Percentiles rank a stretch among this genome's conserved stretches.
These are phyloP conservation scores for Ciconia nigra DNA, from an alignment of 2,797 vertebrate genomes.

Conservation along the genomic window DNA sequence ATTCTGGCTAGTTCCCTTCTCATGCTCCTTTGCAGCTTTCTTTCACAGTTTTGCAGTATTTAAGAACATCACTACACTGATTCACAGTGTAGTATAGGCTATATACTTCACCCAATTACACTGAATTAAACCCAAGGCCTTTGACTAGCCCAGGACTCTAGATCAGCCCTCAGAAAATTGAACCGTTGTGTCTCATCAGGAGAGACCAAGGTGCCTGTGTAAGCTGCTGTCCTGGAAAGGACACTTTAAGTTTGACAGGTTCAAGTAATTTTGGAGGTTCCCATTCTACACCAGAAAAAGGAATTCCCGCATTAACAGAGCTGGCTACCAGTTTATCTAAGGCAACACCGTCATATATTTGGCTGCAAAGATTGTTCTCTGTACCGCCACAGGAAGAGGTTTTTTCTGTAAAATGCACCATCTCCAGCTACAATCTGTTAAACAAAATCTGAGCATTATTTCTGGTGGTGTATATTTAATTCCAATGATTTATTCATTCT, in stretches of 20 bases:
- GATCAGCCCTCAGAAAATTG: not conserved
- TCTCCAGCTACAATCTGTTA: not conserved
- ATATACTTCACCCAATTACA: not conserved
- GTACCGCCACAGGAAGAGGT: not conserved
- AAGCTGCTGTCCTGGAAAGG: not conserved
- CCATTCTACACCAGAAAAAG: not conserved
- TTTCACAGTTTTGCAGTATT: not conserved
- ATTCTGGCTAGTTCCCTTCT: not conserved
- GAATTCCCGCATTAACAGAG: not conserved
- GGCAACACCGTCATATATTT: too few relatives aligned
- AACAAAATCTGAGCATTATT: not conserved
- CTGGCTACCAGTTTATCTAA: not conserved
- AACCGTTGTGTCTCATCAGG: not conserved
- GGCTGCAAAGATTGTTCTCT: not conserved
- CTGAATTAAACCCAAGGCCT: not conserved
- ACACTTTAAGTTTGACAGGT: not conserved
- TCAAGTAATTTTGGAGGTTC: not conserved
- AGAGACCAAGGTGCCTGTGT: not conserved
- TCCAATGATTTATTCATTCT: not conserved
- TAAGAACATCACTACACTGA: not conserved
- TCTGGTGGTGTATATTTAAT: not conserved
- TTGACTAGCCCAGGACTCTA: not conserved
- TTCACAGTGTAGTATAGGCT: rapidly evolving
- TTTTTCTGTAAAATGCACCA: not conserved
- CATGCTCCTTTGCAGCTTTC: not conserved